Conservation (phyloP, 1,140 invertebrate species). For the Mactra quadrangularis region DNA sequence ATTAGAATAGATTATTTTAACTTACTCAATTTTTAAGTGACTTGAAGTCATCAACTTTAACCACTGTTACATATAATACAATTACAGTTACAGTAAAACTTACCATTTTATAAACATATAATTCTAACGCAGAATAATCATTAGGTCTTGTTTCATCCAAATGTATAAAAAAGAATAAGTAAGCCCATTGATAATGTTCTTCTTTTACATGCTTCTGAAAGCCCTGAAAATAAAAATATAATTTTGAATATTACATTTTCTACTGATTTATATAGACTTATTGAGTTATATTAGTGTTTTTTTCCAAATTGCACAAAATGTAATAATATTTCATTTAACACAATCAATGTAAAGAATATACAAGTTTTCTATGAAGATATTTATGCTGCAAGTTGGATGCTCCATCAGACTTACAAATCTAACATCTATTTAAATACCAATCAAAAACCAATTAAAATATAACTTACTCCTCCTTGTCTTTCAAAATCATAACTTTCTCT, state of each 20-base stretch:
- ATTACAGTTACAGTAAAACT: no score
- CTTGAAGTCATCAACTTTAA: no score
- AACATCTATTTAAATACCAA: no score
- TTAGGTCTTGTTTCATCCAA: slow-evolving; percentile 79
- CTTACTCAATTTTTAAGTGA: no score
- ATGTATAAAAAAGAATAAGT: slow-evolving; percentile 83
- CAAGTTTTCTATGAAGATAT: not conserved
- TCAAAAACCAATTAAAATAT: not conserved
- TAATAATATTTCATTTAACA: not conserved
- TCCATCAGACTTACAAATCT: no score
- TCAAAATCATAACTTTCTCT: slow-evolving; percentile 82
- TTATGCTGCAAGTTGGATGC: not conserved
- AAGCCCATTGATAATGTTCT: slow-evolving; percentile 82
- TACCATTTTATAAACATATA: slow-evolving; percentile 61
- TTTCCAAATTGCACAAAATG: not conserved
- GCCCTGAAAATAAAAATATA: slow-evolving; percentile 65
- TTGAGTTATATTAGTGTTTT: not conserved
- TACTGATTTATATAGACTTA: not conserved
- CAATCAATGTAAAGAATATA: no score
- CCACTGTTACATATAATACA: no score
- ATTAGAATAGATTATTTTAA: not conserved
- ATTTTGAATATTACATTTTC: no score
- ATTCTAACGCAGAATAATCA: slow-evolving; percentile 81
- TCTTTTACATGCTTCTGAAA: slow-evolving; percentile 80
- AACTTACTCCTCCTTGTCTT: slow-evolving; percentile 75